Base-by-base conservation (phyloP, 2,797 vertebrate species). In the Acrossocheilus fasciatus region DNA sequence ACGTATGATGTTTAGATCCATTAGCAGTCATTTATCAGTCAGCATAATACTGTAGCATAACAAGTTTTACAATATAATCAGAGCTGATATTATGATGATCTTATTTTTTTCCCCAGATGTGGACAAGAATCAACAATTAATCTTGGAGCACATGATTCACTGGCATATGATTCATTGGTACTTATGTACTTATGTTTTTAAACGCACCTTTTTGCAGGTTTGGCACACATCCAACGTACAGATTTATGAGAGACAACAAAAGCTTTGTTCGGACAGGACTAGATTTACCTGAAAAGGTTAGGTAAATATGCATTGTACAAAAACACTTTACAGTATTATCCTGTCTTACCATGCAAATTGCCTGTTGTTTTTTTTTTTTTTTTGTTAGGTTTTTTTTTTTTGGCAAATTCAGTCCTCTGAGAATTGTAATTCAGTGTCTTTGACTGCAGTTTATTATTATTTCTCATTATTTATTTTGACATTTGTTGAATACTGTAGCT, bases 181-280 rank as follows among this genome's bases (percentile, higher is more conserved):
- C 6, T 59, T 41, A n/a, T 15, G 20, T 78, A n/a, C 12, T 41
- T 79, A 80, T 26, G 36, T 26, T n/a, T 78, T 57, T 47, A 81
- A 81, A 81, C 1, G 1, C 45, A 81, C 45, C 62, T 81, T 81
- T 81, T 69, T 69, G 30, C 45, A 34, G 18, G 41, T 43, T 36
- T 18, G 23, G 47, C 23, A 2, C 47, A 57, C 30, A 72, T 57
- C 26, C 68, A 57, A 26, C 2, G 2, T 54, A 68, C 23, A 5
- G 47, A 36, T 82, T 82, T 82, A 52, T 34, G 14, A 0, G 7
- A 39, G 66, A 82, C 50, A 82, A 82, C 36, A 82, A 70, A 52
- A 50, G 47, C 11, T 39, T 5, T 82, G 20, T 79, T 79, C 7
- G 4, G 62, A 50, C 80, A 81, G 20, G 26, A 50, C 64, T 81